Base-by-base conservation (phyloP, 2,797 vertebrate genomes). In the Acanthopagrus latus region DNA sequence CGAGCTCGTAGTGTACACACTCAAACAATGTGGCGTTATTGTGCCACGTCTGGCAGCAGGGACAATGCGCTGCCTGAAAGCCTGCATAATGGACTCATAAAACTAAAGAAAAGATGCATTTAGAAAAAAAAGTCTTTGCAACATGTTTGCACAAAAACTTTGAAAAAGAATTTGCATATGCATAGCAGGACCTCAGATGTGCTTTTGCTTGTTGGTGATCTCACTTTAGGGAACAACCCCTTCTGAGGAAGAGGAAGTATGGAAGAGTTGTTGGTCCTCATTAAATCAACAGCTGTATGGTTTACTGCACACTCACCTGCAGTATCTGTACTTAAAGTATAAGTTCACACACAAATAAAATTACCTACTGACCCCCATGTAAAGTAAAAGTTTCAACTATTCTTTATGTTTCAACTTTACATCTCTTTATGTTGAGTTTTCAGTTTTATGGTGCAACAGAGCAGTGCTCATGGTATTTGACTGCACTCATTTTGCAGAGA, bases 231-330 rank as follows among this genome's bases (percentile, higher is more conserved):
- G 78, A 83, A 88, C 57, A 76, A 44, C 17, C 25, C 25, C 14
- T 51, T 56, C 33, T 52, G 54, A 51, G 41, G n/a, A 82, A 83
- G 69, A 78, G 88, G 87, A 89, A 90, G 72, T 73, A 23, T 52
- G 43, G 56, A 60, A 27, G n/a, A 65, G 56, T 65, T 7, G 13
- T 52, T 76, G 44, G 59, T 20, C n/a, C 13, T 47, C 20, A 29
- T 47, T 13, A 59, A 59, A 48, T 4, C 18, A 69, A 16, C 68
- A 43, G 17, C 7, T 78, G 5, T 11, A 9, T 46, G 25, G 20
- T 52, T 81, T 57, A 54, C 29, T 23, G 2, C n/a, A 52, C 62
- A 17, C 60, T 62, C 52, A 44, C 20, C 50, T 63, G 41, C 60
- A 2, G 4, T 4, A 46, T 12, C 51, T 48, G 13, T 27, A 13